Conservation (phyloP, 2,888 invertebrate genomes). For the Ectropis crepuscularia region DNA sequence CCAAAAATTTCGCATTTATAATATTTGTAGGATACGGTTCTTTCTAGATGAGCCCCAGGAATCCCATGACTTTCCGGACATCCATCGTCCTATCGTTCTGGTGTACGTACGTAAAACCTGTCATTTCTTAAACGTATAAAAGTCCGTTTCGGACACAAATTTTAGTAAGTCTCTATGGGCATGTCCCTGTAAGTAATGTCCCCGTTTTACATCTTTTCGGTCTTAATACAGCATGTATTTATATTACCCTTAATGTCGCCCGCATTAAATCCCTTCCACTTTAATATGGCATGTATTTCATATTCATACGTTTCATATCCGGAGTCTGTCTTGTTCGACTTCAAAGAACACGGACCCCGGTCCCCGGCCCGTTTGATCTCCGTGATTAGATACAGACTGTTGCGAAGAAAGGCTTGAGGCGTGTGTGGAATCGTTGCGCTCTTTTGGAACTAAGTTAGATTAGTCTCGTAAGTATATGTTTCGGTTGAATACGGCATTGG, state of each 20-base stretch:
- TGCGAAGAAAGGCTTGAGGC: slow-evolving; percentile 18
- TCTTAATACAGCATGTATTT: not conserved
- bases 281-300: not conserved
- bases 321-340: slow-evolving; percentile 12
- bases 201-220: no score
- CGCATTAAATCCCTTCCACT: not conserved
- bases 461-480: not conserved
- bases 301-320: not conserved
- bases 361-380: slow-evolving; percentile 24
- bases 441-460: slow-evolving; percentile 9
- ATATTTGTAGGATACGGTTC: no score
- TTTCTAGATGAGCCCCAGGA: no score
- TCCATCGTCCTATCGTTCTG: no score
- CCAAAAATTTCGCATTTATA: no score
- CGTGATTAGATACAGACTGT: slow-evolving; percentile 26
- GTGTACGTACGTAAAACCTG: no score
- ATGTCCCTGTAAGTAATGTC: no score
- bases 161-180: no score
- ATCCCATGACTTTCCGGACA: no score
- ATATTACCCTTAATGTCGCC: not conserved
- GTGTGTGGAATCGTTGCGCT: slow-evolving; percentile 19
- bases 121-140: no score
- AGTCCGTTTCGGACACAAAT: no score
- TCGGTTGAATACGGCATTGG: not conserved
- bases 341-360: slow-evolving; percentile 17